Base-by-base conservation (phyloP, 2,113 vertebrate genomes). In the Poicephalus gulielmi region DNA sequence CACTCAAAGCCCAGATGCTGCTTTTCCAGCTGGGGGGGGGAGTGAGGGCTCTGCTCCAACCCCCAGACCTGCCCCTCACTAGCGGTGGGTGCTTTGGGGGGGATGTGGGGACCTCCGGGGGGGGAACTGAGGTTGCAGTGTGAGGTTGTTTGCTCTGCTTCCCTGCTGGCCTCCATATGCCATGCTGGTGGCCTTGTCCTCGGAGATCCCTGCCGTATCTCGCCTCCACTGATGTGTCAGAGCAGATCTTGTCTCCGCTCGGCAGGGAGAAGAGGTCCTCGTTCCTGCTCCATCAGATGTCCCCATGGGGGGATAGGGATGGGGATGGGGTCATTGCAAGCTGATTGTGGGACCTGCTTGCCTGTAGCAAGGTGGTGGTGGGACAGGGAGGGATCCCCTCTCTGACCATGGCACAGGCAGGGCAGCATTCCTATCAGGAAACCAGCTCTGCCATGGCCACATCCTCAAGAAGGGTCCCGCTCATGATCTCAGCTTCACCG, bases 101-200 rank as follows among this genome's bases (percentile, higher is more conserved):
- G 16, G 11, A 35, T 53, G 23, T 2, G 24, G 30, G 43, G 86
- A 49, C 55, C 57, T 43, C 52, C 0, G 30, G 7, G 24, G 28
- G n/a, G 14, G 35, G 7, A 8, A 9, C 18, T 0, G 4, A 44
- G 17, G 35, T 81, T 37, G 50, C 6, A 10, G 13, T 5, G 8
- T 22, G 50, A 46, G 15, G 6, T 67, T 94, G 84, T 64, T 69
- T 59, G 82, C 60, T 96, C 82, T 82, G 46, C 46, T 81, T 93
- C 78, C 82, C 92, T 92, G 85, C 95, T 17, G 82, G 78, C 66
- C 82, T 94, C 92, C 94, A 79, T 95, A 75, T 94, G 96, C 92
- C 85, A 5, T 0, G n/a, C 92, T 53, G 85, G 91, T 95, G 94
- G 94, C 92, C 82, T 93, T 93, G 92, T 95, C 91, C 96, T 94